Percentiles rank a stretch among this genome's conserved stretches.
phyloP scores from a whole-genome alignment of 2,797 vertebrate species.

The Phrynocephalus forsythii region DNA sequence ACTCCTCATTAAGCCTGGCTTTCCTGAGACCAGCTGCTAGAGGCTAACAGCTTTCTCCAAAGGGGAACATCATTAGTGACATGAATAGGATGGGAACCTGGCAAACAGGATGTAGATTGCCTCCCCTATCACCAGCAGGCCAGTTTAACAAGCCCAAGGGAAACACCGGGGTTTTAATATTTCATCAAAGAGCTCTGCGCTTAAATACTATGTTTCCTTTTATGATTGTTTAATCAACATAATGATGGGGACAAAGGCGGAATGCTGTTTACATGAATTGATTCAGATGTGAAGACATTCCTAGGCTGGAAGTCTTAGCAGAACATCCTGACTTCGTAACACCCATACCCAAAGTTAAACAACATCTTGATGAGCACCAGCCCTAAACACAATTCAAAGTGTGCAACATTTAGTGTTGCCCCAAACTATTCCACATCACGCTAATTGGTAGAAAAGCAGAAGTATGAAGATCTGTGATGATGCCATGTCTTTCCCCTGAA shows the following conservation, averaged over 20 bases:
- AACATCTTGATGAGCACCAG: not conserved
- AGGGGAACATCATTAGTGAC: slow-evolving; percentile 29
- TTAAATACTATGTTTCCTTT: slow-evolving; percentile 34
- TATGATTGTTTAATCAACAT: slow-evolving; percentile 31
- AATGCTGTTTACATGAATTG: slow-evolving; percentile 9
- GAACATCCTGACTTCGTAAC: not conserved
- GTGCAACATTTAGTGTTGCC: not conserved
- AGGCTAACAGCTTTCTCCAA: slow-evolving; percentile 23
- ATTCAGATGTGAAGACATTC: not conserved
- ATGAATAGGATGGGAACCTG: not conserved
- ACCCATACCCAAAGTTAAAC: too few relatives aligned
- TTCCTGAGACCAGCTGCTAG: slow-evolving; percentile 32
- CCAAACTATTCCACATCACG: not conserved
- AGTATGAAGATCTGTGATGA: too few relatives aligned
- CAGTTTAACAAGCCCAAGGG: slow-evolving; percentile 30
- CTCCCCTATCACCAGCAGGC: slow-evolving; percentile 10
- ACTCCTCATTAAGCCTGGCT: slow-evolving; percentile 18
- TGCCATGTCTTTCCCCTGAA: not conserved
- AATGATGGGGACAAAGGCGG: not conserved
- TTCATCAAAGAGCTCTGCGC: slow-evolving; percentile 34
- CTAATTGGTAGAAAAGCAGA: not conserved
- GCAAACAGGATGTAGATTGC: not conserved
- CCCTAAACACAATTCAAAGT: not conserved
- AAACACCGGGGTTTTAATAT: slow-evolving; percentile 17
- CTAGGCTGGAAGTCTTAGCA: not conserved